Evolutionary conservation across 1,140 invertebrate genomes (phyloP).

Genomic region (Drosophila suzukii): DNA sequence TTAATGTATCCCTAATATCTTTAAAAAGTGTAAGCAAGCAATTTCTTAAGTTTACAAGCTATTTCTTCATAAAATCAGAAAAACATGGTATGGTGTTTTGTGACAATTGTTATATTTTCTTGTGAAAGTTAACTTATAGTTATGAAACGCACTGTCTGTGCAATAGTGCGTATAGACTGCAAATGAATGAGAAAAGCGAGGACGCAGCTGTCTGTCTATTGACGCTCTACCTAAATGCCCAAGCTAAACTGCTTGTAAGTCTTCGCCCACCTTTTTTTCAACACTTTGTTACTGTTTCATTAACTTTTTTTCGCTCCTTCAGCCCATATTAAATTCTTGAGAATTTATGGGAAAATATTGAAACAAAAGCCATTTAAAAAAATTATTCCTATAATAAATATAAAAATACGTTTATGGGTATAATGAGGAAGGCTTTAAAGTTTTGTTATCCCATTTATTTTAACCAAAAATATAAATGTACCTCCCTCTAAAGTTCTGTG

Average conservation of each 20-base stretch:
- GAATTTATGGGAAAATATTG: background rate
- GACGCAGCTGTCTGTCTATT: conserved; percentile 18
- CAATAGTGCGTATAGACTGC: conserved; percentile 24
- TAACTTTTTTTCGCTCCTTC: background rate
- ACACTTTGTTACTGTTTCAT: conserved; percentile 18
- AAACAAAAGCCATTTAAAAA: background rate
- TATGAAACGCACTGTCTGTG: conserved; percentile 11
- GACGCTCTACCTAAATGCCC: conserved; percentile 3
- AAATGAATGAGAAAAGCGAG: conserved; percentile 21
- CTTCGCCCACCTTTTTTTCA: conserved; percentile 20
- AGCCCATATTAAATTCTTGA: conserved; percentile 29
- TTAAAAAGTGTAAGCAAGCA: too few species aligned
- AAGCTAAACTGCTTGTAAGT: conserved; percentile 22
- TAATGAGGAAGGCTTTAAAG: too few species aligned
- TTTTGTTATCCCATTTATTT: background rate
- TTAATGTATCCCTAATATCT: too few species aligned
- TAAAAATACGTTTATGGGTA: background rate
- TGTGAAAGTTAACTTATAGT: background rate
- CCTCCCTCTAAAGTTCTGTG: background rate
- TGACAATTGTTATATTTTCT: too few species aligned
- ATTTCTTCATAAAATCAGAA: too few species aligned
- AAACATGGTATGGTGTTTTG: too few species aligned
- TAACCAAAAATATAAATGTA: background rate
- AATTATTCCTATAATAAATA: background rate
- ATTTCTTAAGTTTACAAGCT: too few species aligned